Conservation (phyloP, 2,888 invertebrate species). For the Nipponacmea schrenckii region DNA sequence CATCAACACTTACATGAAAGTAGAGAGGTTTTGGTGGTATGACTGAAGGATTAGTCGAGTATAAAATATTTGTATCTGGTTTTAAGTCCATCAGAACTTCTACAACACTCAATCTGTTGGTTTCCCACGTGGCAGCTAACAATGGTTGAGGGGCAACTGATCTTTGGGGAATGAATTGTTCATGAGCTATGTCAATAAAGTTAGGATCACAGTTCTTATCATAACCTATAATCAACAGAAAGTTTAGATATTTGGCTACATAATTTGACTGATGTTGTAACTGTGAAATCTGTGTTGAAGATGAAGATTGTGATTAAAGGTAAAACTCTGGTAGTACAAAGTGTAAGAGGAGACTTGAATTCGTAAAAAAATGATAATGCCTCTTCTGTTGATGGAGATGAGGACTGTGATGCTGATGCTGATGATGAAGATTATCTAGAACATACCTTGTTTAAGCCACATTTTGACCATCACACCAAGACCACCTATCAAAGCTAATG, state of each 20-base stretch:
- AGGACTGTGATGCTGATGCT: background rate
- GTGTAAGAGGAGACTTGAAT: no score
- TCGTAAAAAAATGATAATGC: no score
- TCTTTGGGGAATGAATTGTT: constrained; percentile 42
- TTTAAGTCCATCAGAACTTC: constrained; percentile 54
- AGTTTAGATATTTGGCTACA: no score
- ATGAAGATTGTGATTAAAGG: no score
- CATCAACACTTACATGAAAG: constrained; percentile 47
- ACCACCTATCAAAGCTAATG: constrained; percentile 54
- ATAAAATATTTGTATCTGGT: constrained; percentile 50
- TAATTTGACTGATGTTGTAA: no score
- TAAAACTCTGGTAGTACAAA: no score
- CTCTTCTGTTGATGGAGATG: background rate
- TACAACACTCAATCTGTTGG: constrained; percentile 48
- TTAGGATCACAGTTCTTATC: constrained; percentile 49
- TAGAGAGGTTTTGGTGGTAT: constrained; percentile 51
- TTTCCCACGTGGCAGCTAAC: constrained; percentile 58
- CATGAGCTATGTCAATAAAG: constrained; percentile 50
- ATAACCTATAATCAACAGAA: constrained; percentile 36
- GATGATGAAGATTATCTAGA: no score
- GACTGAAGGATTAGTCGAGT: constrained; percentile 35
- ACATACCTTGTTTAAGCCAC: constrained; percentile 52
- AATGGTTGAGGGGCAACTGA: constrained; percentile 50
- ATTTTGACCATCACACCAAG: constrained; percentile 48
- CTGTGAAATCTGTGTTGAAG: no score